These are phyloP conservation scores for Rhaphigaster nebulosa DNA, from an alignment of 2,888 invertebrate species.

Conservation along the genomic window DNA sequence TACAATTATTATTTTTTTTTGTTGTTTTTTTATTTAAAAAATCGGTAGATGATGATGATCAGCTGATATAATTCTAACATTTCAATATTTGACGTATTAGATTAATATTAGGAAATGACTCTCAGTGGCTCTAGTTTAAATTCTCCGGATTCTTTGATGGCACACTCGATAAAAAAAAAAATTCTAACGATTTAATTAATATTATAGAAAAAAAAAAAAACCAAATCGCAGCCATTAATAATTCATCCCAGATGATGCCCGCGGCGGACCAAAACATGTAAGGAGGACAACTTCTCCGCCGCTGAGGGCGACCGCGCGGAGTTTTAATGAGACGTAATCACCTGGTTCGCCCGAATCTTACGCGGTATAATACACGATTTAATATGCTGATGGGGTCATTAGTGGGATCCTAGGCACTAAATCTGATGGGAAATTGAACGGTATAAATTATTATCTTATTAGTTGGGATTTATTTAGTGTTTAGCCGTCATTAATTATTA, in stretches of 20 bases:
- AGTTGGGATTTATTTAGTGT: slow-evolving; percentile 22
- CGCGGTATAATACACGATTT: neutral
- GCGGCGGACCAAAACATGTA: neutral
- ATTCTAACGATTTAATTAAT: neutral
- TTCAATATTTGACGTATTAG: neutral
- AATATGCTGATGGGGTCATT: slow-evolving; percentile 2
- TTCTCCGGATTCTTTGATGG: neutral
- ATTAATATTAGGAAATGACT: neutral
- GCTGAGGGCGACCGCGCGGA: neutral
- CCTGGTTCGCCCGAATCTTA: neutral
- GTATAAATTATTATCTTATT: slow-evolving; percentile 14
- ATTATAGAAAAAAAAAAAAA: neutral
- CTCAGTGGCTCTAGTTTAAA: neutral
- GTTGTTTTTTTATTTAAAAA: no score
- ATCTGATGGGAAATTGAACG: neutral
- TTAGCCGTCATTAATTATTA: slow-evolving; percentile 20
- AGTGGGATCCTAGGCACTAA: neutral
- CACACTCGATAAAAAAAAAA: slow-evolving; percentile 14
- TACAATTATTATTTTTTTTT: no score
- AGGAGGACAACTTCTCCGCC: neutral
- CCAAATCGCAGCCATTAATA: neutral
- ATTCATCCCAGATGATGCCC: neutral
- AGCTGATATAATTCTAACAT: neutral
- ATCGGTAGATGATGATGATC: neutral
- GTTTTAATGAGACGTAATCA: slow-evolving; percentile 4